These are phyloP conservation scores for Corythaixoides concolor DNA, from an alignment of 2,113 vertebrate species.

Conservation along the genomic window DNA sequence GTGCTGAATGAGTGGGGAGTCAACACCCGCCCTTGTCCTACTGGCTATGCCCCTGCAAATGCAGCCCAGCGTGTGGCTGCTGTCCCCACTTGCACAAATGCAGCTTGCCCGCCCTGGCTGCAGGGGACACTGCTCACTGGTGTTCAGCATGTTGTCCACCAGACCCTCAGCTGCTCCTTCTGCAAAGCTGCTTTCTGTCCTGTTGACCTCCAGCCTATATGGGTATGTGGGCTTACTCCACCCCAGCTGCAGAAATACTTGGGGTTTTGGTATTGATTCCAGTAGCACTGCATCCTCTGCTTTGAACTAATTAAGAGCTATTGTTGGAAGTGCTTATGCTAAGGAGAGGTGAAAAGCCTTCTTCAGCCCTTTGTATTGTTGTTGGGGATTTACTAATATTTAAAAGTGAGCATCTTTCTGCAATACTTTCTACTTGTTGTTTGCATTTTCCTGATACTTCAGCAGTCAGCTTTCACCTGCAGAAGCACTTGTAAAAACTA, in stretches of 20 bases:
- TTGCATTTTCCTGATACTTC: neutral
- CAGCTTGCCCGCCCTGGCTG: neutral
- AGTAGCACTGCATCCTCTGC: neutral
- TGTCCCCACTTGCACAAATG: neutral
- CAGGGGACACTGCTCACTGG: neutral
- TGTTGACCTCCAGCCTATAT: neutral
- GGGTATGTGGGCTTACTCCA: neutral
- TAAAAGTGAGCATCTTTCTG: neutral
- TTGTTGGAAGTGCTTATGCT: neutral
- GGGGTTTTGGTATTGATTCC: neutral
- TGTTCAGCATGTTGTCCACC: neutral
- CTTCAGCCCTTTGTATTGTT: neutral
- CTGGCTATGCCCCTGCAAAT: neutral
- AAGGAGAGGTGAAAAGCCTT: neutral
- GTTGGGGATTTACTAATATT: neutral
- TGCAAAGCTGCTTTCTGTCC: neutral
- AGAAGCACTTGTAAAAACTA: neutral
- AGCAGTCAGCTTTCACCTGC: neutral
- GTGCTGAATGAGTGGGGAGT: neutral
- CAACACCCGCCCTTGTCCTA: neutral
- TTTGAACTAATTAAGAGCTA: neutral
- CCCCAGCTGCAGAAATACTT: neutral
- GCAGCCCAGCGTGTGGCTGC: neutral
- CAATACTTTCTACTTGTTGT: neutral
- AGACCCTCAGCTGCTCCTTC: neutral